These are phyloP conservation scores for Portunus trituberculatus DNA, from an alignment of 1,140 invertebrate species.

Conservation along the genomic window DNA sequence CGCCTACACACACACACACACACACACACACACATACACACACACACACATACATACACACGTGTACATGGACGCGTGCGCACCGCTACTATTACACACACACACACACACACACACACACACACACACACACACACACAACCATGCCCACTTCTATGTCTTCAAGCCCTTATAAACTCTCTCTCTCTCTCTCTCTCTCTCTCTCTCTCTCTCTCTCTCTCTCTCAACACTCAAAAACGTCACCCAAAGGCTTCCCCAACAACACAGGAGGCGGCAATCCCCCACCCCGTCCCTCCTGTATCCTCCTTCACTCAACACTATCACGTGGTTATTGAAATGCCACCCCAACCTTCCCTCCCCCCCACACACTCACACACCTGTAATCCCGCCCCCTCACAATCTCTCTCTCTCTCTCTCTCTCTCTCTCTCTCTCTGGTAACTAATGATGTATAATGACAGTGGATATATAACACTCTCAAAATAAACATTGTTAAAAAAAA, in stretches of 20 bases:
- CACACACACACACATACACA: neutral
- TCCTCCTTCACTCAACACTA: neutral
- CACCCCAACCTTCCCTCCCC: neutral
- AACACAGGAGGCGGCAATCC: too few relatives aligned
- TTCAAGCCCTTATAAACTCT: neutral
- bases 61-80: neutral
- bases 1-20: slow-evolving; percentile 53
- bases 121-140: neutral
- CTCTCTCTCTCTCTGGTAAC: neutral
- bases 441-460: neutral
- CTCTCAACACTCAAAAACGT: neutral
- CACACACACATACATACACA: neutral
- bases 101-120: neutral
- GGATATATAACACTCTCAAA: neutral
- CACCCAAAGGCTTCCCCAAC: neutral
- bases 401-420: slow-evolving; percentile 37
- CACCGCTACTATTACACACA: neutral
- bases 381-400: neutral
- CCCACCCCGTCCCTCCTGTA: neutral
- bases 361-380: neutral
- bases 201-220: slow-evolving; percentile 18
- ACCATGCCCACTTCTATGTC: neutral
- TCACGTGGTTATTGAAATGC: neutral
- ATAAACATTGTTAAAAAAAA: neutral
- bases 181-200: slow-evolving; percentile 43